phyloP scores from a whole-genome alignment of 2,113 vertebrate species.

The Conger conger region DNA sequence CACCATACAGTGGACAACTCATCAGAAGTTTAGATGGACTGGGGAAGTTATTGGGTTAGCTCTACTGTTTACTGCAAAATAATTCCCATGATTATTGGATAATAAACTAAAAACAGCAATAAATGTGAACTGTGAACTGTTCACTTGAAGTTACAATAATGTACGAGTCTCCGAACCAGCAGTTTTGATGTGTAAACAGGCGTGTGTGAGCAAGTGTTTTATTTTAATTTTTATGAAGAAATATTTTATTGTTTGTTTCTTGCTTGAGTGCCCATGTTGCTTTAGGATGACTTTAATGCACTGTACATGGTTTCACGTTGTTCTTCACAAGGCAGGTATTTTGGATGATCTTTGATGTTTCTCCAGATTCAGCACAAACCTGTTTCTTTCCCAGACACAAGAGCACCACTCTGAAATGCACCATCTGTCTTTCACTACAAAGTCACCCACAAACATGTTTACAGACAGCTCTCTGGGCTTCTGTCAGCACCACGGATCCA shows the following conservation, averaged over 20 bases:
- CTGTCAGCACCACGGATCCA: background rate
- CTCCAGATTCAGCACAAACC: conserved; percentile 50
- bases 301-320: conserved; percentile 36
- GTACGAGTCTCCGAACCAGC: background rate
- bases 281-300: conserved; percentile 33
- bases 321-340: conserved; percentile 44
- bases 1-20: background rate
- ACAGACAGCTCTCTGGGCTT: conserved; percentile 31
- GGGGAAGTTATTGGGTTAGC: background rate
- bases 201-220: background rate
- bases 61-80: background rate
- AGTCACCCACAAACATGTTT: conserved; percentile 40
- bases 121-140: background rate
- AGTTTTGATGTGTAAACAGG: background rate
- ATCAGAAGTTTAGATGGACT: background rate
- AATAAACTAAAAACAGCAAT: background rate
- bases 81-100: background rate
- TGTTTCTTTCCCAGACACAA: conserved; percentile 35
- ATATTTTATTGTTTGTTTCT: conserved; percentile 3
- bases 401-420: conserved; percentile 32
- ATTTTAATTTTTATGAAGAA: background rate
- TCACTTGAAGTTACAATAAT: background rate
- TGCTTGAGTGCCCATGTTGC: background rate
- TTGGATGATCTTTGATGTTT: conserved; percentile 41
- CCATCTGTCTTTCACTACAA: conserved; percentile 53